Base-by-base conservation (phyloP, 2,113 vertebrate species). In the Gambusia holbrooki region DNA sequence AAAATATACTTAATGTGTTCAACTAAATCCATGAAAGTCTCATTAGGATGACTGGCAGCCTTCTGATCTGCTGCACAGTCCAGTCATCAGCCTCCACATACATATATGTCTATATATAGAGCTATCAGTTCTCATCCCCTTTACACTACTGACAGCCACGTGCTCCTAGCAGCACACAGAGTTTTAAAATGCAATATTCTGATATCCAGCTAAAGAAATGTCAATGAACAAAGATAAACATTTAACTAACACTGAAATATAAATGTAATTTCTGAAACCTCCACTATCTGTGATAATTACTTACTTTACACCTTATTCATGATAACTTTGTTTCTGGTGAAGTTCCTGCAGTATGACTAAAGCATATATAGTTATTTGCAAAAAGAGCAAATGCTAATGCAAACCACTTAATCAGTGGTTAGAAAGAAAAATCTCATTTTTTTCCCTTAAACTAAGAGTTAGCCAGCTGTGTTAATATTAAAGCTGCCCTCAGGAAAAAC, bases 81-180 rank as follows among this genome's bases (percentile, higher is more conserved):
- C 77, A 51, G 63, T 77, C 79, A 28, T 78, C 73, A 90, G 82
- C 81, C 79, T 80, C 62, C 76, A 83, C 87, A 74, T 88, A 90
- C 84, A 90, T 89, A 79, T 81, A 90, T 58, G 65, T 89, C 88
- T 92, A 93, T 92, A 91, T 91, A 90, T 93, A 93, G 90, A 81
- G 61, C 88, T 66, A 84, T 93, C 89, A 87, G n/a, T 83, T 92
- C 87, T 77, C 74, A 87, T 91, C 77, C 74, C 30, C 84, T 66
- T 89, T 85, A 83, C 84, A 81, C 51, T 85, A 82, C 68, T 82
- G 73, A 63, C 81, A 81, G 84, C 67, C 89, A 90, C 86, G 90
- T 92, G 90, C 58, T 42, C 73, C 3, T 5, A 32, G 62, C 80
- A 74, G 83, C 79, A 79, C 87, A 84, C 62, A 64, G 79, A 54